These are phyloP conservation scores for Brevimyrus niger DNA, from an alignment of 2,113 vertebrate genomes.

Conservation along the genomic window DNA sequence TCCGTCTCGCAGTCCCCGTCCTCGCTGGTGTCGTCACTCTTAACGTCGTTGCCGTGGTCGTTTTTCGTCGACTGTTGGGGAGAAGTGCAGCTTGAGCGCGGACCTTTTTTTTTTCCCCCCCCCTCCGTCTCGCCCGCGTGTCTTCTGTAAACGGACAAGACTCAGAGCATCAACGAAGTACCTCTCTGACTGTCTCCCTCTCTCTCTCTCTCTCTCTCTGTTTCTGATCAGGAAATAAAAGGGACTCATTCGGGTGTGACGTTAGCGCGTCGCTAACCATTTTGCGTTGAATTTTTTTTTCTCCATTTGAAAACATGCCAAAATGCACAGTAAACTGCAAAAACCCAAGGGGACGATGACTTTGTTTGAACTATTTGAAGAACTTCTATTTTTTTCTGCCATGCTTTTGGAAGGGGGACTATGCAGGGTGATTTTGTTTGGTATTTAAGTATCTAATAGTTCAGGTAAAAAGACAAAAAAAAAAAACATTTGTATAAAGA, in stretches of 20 bases:
- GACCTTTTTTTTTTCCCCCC: neutral
- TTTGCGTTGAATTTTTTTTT: neutral
- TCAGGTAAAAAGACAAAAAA: constrained; percentile 9
- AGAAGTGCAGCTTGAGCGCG: neutral
- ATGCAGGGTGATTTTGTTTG: neutral
- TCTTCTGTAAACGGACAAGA: constrained; percentile 1
- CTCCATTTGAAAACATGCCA: constrained; percentile 4
- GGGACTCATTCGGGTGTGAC: neutral
- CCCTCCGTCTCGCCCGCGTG: neutral
- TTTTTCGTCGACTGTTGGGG: constrained; percentile 1
- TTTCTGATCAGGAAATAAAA: neutral
- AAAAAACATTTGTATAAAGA: neutral
- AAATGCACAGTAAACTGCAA: constrained; percentile 2
- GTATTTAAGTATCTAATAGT: constrained; percentile 16
- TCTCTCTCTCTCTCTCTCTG: neutral
- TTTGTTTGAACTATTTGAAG: constrained; percentile 10
- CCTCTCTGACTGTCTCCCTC: neutral
- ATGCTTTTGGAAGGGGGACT: neutral
- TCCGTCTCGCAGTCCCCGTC: neutral
- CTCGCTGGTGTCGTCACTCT: neutral
- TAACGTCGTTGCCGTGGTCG: neutral
- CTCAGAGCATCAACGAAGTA: constrained; percentile 14
- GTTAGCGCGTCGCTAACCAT: neutral
- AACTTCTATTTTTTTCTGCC: neutral
- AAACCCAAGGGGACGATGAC: neutral